Evolutionary conservation across 2,888 invertebrate species (phyloP).

Genomic region (Leptopterna dolabrata): DNA sequence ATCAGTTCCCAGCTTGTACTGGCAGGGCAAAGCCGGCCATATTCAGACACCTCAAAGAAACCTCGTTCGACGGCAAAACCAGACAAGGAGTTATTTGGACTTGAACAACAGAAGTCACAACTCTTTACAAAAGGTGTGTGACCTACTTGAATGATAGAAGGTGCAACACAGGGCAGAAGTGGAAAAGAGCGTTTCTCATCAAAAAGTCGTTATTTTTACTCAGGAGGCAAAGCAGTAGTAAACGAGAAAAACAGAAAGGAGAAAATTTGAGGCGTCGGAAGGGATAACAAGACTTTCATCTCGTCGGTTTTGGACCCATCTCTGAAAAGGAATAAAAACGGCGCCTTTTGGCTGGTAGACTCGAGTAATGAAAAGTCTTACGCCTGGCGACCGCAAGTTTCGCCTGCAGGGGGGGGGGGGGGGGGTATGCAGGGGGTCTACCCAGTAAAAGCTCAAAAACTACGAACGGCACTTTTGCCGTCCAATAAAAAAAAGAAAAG

Average conservation of each 20-base stretch:
- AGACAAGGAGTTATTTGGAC: neutral
- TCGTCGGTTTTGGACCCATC: neutral
- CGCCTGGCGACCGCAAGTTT: neutral
- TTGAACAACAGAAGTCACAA: neutral
- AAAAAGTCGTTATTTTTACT: slow-evolving; percentile 3
- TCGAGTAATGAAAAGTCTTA: neutral
- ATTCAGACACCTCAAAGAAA: neutral
- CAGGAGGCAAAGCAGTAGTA: neutral
- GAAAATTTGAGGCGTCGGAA: neutral
- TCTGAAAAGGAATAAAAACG: neutral
- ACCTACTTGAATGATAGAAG: neutral
- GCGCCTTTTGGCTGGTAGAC: neutral
- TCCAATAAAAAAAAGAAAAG: neutral
- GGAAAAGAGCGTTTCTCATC: neutral
- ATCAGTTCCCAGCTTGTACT: too few relatives aligned
- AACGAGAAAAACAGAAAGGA: neutral
- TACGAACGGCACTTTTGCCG: neutral
- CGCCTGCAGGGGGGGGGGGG: neutral
- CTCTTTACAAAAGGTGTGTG: neutral
- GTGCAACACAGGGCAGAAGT: neutral
- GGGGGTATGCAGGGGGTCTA: neutral
- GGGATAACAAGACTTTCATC: slow-evolving; percentile 7
- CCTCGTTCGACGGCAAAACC: neutral
- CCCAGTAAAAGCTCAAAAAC: neutral
- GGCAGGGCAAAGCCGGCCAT: too few relatives aligned